A percentile compares a stretch with the other conserved stretches of the same genome.
phyloP scores from a whole-genome alignment of 2,888 invertebrate genomes.

The Zygogramma bicolorata region DNA sequence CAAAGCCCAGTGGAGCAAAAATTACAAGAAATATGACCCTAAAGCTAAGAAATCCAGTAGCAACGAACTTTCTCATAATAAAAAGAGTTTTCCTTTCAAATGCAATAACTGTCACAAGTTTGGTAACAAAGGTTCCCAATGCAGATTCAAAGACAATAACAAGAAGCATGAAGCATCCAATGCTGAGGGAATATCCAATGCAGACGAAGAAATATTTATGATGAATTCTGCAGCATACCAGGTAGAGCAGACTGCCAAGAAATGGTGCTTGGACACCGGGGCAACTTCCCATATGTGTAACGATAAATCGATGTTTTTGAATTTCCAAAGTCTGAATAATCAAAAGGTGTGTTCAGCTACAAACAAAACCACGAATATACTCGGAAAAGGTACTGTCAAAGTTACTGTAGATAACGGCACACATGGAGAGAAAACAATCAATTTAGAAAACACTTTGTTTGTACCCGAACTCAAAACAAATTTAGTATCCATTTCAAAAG shows the following conservation, averaged over 20 bases:
- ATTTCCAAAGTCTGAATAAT: background rate
- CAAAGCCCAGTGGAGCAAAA: background rate
- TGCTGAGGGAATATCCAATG: background rate
- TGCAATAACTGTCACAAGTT: background rate
- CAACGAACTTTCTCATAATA: background rate
- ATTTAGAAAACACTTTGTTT: background rate
- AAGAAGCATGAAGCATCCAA: too few relatives aligned
- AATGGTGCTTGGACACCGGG: background rate
- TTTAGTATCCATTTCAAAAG: too few relatives aligned
- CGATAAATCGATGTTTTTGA: background rate
- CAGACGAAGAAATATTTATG: background rate
- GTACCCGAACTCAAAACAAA: too few relatives aligned
- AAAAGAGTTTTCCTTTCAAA: background rate
- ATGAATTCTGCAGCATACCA: background rate
- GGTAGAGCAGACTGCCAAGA: background rate
- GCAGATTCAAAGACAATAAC: too few relatives aligned
- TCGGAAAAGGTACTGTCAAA: slow-evolving; percentile 3
- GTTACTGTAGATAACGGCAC: background rate
- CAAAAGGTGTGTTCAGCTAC: background rate
- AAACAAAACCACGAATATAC: background rate
- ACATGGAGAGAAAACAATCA: background rate
- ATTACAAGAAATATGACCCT: background rate
- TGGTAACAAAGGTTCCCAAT: background rate
- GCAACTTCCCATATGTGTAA: slow-evolving; percentile 4
- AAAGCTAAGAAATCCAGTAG: background rate